Evolutionary conservation across 2,797 vertebrate species (phyloP).

Genomic region (Gymnothorax javanicus): DNA sequence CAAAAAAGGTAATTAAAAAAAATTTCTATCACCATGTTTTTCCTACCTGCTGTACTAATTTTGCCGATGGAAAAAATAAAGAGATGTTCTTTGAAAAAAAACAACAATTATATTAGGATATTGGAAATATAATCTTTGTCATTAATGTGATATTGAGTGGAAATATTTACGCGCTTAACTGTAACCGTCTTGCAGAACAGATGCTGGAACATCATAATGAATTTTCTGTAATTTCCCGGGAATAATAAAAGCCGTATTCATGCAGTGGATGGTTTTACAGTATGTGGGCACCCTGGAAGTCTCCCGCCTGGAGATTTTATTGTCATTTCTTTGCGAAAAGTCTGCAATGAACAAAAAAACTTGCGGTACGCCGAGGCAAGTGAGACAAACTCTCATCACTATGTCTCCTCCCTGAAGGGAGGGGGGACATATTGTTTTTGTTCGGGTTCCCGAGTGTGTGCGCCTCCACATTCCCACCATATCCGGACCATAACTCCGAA

Average conservation of each 20-base stretch:
- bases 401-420: no score
- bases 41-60: no score
- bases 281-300: not conserved
- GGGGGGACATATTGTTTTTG: no score
- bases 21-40: no score
- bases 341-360: not conserved
- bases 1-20: no score
- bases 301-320: not conserved
- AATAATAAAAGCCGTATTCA: not conserved
- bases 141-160: not conserved
- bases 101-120: not conserved
- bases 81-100: not conserved
- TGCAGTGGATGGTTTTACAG: not conserved
- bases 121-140: not conserved
- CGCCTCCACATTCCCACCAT: no score
- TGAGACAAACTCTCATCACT: not conserved
- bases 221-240: not conserved
- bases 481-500: no score
- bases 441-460: no score
- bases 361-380: not conserved
- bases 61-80: not conserved
- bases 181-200: not conserved
- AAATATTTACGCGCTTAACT: not conserved
- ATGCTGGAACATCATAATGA: not conserved
- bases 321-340: not conserved